These are phyloP conservation scores for Cheilosia vulpina DNA, from an alignment of 2,888 invertebrate species.

Conservation along the genomic window DNA sequence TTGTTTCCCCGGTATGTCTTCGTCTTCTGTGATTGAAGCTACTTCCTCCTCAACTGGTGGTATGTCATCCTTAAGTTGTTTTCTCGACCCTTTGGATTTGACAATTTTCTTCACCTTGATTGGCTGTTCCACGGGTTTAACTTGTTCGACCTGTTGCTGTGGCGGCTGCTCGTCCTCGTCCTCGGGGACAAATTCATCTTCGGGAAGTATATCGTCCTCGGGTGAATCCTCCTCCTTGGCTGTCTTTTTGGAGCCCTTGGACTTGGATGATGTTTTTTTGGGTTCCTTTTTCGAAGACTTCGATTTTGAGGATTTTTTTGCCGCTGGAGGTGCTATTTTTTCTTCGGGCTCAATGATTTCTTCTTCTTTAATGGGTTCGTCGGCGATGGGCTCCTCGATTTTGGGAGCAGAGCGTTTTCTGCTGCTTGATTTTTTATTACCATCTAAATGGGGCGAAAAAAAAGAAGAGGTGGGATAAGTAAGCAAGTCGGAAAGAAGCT, in stretches of 20 bases:
- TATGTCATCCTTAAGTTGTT: constrained; percentile 63
- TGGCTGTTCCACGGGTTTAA: neutral
- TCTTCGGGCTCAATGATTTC: constrained; percentile 14
- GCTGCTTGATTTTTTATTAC: constrained; percentile 51
- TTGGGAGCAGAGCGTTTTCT: constrained; percentile 57
- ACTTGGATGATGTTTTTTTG: constrained; percentile 52
- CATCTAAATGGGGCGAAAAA: constrained; percentile 29
- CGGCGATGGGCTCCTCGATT: constrained; percentile 28
- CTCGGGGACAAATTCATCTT: constrained; percentile 66
- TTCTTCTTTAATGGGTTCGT: constrained; percentile 21
- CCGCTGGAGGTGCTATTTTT: constrained; percentile 25
- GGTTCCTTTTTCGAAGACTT: constrained; percentile 55
- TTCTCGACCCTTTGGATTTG: constrained; percentile 68
- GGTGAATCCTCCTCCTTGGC: constrained; percentile 52
- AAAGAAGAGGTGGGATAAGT: too few relatives aligned
- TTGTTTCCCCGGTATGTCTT: constrained; percentile 22
- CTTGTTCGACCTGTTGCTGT: neutral
- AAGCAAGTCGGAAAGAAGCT: too few relatives aligned
- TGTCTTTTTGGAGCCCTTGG: constrained; percentile 47
- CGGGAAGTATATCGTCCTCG: constrained; percentile 66
- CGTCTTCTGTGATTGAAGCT: constrained; percentile 18
- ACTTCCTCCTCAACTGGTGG: constrained; percentile 45
- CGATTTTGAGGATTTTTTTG: constrained; percentile 38
- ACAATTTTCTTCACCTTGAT: constrained; percentile 52
- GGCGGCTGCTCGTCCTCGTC: constrained; percentile 48